Percentiles rank a stretch among this genome's conserved stretches.
Evolutionary conservation across 2,888 invertebrate genomes (phyloP).

Genomic region (Protophormia terraenovae): DNA sequence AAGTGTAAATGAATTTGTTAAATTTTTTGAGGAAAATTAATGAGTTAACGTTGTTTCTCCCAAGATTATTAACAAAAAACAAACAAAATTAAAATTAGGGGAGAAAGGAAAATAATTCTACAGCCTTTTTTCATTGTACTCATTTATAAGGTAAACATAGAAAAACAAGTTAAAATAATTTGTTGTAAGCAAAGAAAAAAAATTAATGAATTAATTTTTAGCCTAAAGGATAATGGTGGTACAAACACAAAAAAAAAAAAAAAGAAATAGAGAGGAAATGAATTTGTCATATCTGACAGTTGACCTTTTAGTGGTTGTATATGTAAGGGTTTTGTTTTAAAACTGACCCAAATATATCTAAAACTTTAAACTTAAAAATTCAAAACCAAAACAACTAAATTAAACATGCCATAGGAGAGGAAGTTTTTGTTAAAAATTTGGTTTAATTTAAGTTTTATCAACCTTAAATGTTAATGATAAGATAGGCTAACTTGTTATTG

Average conservation of each 20-base stretch:
- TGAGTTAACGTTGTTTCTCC: not conserved
- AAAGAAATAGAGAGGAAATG: not conserved
- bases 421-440: no score
- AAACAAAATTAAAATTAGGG: not conserved
- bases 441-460: no score
- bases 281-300: not conserved
- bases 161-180: no score
- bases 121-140: not conserved
- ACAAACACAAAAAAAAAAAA: not conserved
- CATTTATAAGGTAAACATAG: not conserved
- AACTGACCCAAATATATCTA: not conserved
- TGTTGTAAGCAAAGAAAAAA: no score
- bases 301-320: not conserved
- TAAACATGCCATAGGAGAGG: not conserved
- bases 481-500: no score
- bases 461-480: no score
- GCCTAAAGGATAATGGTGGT: not conserved
- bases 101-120: not conserved
- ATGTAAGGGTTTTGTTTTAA: not conserved
- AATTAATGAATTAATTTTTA: not conserved
- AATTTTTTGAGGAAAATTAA: constrained; percentile 36
- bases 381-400: not conserved
- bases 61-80: not conserved
- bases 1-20: constrained; percentile 14
- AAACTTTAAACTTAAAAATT: not conserved